Percentiles rank a stretch among this genome's conserved stretches.
Conservation (phyloP, 2,113 vertebrate genomes). For the Channa maculata region DNA sequence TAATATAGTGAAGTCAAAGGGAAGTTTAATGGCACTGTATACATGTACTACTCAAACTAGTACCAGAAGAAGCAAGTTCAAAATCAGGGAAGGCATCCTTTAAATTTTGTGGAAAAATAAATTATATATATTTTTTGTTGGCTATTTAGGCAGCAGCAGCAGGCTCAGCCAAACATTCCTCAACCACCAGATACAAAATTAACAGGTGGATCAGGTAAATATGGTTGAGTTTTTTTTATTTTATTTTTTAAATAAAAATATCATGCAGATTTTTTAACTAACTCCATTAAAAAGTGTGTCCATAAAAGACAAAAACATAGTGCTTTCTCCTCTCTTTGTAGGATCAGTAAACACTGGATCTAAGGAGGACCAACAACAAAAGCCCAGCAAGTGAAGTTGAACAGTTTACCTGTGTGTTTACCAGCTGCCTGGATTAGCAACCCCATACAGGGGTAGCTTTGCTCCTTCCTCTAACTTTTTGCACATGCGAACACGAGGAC, state of each 20-base stretch:
- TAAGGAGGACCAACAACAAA: slow-evolving; percentile 71
- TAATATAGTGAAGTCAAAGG: too few species aligned
- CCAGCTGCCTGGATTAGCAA: slow-evolving; percentile 69
- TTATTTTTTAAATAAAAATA: background rate
- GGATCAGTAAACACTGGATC: slow-evolving; percentile 56
- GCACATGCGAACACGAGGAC: slow-evolving; percentile 72
- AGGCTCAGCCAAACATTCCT: slow-evolving; percentile 68
- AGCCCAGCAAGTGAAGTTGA: slow-evolving; percentile 73
- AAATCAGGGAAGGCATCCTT: background rate
- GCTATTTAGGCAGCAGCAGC: slow-evolving; percentile 78
- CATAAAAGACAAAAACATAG: background rate
- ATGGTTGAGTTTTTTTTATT: background rate
- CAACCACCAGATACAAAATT: slow-evolving; percentile 65
- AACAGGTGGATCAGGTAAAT: slow-evolving; percentile 62
- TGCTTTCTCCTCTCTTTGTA: slow-evolving; percentile 16
- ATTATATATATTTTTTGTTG: slow-evolving; percentile 9
- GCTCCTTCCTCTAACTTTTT: slow-evolving; percentile 77
- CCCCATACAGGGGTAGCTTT: slow-evolving; percentile 65
- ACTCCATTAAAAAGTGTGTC: background rate
- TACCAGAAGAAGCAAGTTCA: too few species aligned
- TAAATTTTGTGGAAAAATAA: background rate
- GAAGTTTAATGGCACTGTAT: too few species aligned
- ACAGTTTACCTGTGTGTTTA: slow-evolving; percentile 59
- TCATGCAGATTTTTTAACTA: background rate
- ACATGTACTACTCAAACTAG: too few species aligned